These are phyloP conservation scores for Tetramorium alpestre DNA, from an alignment of 1,140 invertebrate genomes.

Conservation along the genomic window DNA sequence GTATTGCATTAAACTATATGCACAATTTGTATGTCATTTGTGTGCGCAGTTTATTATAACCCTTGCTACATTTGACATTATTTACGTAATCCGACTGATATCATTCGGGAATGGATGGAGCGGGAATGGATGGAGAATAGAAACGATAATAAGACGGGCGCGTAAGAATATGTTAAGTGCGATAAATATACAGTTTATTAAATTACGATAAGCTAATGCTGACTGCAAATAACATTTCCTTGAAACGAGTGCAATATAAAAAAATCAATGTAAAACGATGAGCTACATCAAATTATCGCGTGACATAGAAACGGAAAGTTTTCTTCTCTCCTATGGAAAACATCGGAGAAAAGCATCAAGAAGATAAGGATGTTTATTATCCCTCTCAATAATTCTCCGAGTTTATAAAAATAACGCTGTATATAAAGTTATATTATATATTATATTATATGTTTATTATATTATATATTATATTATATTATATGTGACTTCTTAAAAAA, in stretches of 20 bases:
- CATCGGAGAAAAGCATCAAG: not conserved
- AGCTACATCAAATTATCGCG: slow-evolving; percentile 25
- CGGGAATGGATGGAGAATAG: slow-evolving; percentile 24
- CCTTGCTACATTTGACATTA: not conserved
- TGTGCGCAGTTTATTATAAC: not conserved
- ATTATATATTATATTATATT: not conserved
- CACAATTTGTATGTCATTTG: not conserved
- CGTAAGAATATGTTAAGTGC: slow-evolving; percentile 11
- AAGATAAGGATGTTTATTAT: not conserved
- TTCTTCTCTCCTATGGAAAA: not conserved
- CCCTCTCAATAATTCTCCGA: not conserved
- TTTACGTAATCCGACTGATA: slow-evolving; percentile 62
- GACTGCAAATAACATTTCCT: slow-evolving; percentile 51
- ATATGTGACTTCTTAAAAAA: not conserved
- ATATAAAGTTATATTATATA: not conserved
- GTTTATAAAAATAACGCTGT: not conserved
- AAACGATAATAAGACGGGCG: slow-evolving; percentile 28
- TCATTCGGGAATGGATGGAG: slow-evolving; percentile 26
- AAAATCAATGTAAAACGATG: not conserved
- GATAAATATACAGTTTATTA: slow-evolving; percentile 51
- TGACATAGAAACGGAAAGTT: slow-evolving; percentile 36
- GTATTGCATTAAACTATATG: not conserved
- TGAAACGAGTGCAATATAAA: slow-evolving; percentile 6
- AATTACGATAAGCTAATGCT: slow-evolving; percentile 51
- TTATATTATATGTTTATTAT: not conserved